Base-by-base conservation (phyloP, 2,797 vertebrate species). In the Onychomys arenicola region DNA sequence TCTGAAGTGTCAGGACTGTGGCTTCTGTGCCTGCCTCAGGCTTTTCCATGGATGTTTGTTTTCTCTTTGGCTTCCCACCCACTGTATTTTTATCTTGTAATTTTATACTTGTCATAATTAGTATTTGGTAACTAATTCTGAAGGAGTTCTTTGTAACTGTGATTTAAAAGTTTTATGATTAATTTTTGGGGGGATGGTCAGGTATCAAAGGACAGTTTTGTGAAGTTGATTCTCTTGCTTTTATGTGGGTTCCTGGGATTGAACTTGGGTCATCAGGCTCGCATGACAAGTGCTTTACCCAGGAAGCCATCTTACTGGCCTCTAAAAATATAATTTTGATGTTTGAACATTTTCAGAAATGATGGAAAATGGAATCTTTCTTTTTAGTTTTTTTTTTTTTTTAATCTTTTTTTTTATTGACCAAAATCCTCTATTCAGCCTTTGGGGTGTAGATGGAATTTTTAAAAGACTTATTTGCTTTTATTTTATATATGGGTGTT, bases 81-180 rank as follows among this genome's bases (percentile, higher is more conserved):
- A 49, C 77, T 52, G 17, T 55, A 4, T 10, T 75, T 85, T 82
- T 55, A 34, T n/a, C 32, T 37, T 67, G 37, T 63, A n/a, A 5
- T 67, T 96, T 88, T 77, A 46, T 43, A 46, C 57, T 59, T 91
- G 59, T 92, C 77, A 37, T 93, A 29, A n/a, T 83, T 43, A 80
- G 25, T 59, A 43, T 32, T 90, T 89, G 59, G 49, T 81, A 25
- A 29, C 4, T 65, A 46, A 17, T 89, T 85, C 78, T 78, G 61
- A 76, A 86, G 93, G 43, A 17, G 5, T 32, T 55, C 76, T 59
- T 90, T 61, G 13, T 61, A 65, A 73, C 21, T 69, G n/a, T 49
- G 83, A 69, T 69, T 25, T 49, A 9, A 52, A 52, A 67, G 63
- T 25, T 49, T 85, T n/a, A 85, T 49, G 17, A 13, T 84, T 84